Conservation (phyloP, 1,140 invertebrate genomes). For the Caerostris extrusa region DNA sequence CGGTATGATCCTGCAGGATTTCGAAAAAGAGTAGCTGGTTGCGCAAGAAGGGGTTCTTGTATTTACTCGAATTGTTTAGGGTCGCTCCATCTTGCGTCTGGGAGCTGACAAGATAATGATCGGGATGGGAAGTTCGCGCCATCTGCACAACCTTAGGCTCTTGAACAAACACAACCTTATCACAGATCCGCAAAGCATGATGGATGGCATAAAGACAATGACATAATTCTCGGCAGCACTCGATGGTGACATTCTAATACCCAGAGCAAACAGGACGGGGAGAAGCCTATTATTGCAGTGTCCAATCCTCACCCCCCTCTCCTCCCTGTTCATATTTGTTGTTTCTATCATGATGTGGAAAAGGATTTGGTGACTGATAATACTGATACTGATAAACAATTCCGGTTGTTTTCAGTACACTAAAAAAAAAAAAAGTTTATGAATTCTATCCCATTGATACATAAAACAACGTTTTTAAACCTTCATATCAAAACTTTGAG, state of each 20-base stretch:
- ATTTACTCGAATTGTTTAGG: not conserved
- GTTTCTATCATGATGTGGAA: not conserved
- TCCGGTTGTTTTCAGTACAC: too few species aligned
- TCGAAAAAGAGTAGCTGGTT: too few species aligned
- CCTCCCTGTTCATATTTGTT: not conserved
- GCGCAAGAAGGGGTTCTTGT: not conserved
- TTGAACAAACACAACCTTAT: slow-evolving; percentile 1
- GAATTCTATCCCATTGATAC: too few species aligned
- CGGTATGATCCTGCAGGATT: too few species aligned
- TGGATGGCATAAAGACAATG: slow-evolving; percentile 24
- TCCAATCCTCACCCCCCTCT: not conserved
- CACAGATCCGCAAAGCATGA: slow-evolving; percentile 26
- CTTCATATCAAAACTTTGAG: too few species aligned
- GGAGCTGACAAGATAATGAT: slow-evolving; percentile 13
- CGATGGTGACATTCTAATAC: slow-evolving; percentile 12
- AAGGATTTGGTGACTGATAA: too few species aligned
- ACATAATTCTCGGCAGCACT: not conserved
- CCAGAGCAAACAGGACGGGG: not conserved
- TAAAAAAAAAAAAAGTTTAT: too few species aligned
- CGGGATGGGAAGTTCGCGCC: not conserved
- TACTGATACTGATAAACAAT: too few species aligned
- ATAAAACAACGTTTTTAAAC: too few species aligned
- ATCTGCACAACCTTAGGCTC: not conserved
- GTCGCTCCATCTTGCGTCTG: not conserved
- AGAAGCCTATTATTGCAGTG: not conserved